A percentile compares a stretch with the other conserved stretches of the same genome.
These are phyloP conservation scores for Meta bourneti DNA, from an alignment of 2,888 invertebrate genomes.

Conservation along the genomic window DNA sequence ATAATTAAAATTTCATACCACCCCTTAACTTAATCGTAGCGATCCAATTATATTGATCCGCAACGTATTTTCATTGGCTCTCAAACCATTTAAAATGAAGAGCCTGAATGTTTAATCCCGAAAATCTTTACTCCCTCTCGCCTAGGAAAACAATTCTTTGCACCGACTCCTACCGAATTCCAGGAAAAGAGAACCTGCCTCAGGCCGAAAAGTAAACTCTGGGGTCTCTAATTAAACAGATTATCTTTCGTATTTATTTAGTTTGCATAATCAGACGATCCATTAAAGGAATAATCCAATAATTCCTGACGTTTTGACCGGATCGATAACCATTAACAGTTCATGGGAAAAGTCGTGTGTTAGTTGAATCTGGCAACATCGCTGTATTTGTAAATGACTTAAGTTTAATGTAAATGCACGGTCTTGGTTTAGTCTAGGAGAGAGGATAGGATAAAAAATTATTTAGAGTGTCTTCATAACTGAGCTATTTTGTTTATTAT, in stretches of 20 bases:
- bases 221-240: constrained; percentile 42
- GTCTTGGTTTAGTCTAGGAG: not conserved
- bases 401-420: not conserved
- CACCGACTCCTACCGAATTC: not conserved
- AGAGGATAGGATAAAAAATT: no score
- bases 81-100: not conserved
- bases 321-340: constrained; percentile 45
- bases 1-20: no score
- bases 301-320: constrained; percentile 45
- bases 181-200: not conserved
- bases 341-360: not conserved
- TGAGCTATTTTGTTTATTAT: no score
- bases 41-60: no score
- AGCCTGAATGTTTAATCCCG: not conserved
- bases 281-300: constrained; percentile 58
- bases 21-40: no score
- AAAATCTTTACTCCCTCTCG: not conserved
- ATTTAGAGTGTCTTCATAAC: no score
- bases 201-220: not conserved
- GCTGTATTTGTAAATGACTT: not conserved
- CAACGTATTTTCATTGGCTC: no score
- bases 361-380: constrained; percentile 31
- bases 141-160: not conserved
- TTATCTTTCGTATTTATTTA: constrained; percentile 41
- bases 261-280: constrained; percentile 35